These are phyloP conservation scores for Anniella stebbinsi DNA, from an alignment of 2,797 vertebrate species.

Conservation along the genomic window DNA sequence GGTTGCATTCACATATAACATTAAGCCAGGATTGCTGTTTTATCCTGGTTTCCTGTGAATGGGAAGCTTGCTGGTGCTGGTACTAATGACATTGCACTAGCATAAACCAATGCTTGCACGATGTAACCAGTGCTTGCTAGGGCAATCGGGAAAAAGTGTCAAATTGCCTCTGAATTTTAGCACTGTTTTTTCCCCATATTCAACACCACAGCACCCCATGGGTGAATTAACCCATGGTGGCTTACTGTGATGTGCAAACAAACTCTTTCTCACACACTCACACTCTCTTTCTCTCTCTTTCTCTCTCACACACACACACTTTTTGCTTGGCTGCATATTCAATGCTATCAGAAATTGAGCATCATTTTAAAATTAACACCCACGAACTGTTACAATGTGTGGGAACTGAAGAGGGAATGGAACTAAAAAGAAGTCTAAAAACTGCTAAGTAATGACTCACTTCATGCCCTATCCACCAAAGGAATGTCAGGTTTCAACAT, in stretches of 20 bases:
- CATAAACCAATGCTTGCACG: too few species aligned
- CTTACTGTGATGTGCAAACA: too few species aligned
- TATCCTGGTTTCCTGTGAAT: neutral
- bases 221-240: too few species aligned
- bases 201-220: too few species aligned
- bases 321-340: constrained; percentile 39
- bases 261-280: too few species aligned
- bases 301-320: neutral
- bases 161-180: too few species aligned
- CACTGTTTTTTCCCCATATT: too few species aligned
- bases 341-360: constrained; percentile 57
- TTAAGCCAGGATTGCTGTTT: neutral
- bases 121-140: too few species aligned
- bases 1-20: neutral
- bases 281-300: neutral
- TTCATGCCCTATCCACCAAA: constrained; percentile 21
- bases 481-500: constrained; percentile 20
- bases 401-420: constrained; percentile 64
- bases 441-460: constrained; percentile 34
- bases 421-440: constrained; percentile 59
- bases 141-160: too few species aligned
- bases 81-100: too few species aligned
- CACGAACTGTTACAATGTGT: constrained; percentile 64
- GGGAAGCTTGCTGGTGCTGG: too few species aligned
- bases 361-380: constrained; percentile 65